A percentile compares a stretch with the other conserved stretches of the same genome.
Conservation (phyloP, 2,888 invertebrate genomes). For the Gastracanthus pulcherrimus region DNA sequence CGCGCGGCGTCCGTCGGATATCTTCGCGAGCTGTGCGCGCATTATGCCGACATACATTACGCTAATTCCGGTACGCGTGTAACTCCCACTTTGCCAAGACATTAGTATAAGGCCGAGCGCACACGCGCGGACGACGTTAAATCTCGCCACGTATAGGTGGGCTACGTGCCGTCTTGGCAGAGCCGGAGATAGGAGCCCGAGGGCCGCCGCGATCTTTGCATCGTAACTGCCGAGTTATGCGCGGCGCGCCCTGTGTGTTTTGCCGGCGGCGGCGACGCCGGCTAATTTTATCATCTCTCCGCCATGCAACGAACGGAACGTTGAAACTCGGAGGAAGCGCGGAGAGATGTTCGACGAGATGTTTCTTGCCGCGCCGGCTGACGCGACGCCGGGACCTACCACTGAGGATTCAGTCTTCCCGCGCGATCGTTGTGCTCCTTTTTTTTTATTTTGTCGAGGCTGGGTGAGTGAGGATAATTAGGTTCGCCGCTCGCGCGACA, state of each 20-base stretch:
- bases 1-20: background rate
- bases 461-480: conserved; percentile 29
- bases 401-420: too few relatives aligned
- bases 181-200: background rate
- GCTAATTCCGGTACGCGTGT: conserved; percentile 68
- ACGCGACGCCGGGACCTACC: background rate
- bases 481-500: conserved; percentile 4
- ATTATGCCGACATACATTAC: conserved; percentile 63
- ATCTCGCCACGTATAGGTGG: conserved; percentile 62
- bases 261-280: background rate
- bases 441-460: background rate
- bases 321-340: too few relatives aligned
- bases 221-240: conserved; percentile 53
- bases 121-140: conserved; percentile 64
- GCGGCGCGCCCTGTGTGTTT: conserved; percentile 8
- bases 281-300: conserved; percentile 41
- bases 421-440: background rate
- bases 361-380: conserved; percentile 24
- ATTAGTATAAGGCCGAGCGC: conserved; percentile 68
- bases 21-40: background rate
- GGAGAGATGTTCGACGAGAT: background rate
- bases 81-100: conserved; percentile 67
- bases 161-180: conserved; percentile 54
- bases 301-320: too few relatives aligned
- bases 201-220: conserved; percentile 45